Base-by-base conservation (phyloP, 2,113 vertebrate species). In the Callocephalon fimbriatum region DNA sequence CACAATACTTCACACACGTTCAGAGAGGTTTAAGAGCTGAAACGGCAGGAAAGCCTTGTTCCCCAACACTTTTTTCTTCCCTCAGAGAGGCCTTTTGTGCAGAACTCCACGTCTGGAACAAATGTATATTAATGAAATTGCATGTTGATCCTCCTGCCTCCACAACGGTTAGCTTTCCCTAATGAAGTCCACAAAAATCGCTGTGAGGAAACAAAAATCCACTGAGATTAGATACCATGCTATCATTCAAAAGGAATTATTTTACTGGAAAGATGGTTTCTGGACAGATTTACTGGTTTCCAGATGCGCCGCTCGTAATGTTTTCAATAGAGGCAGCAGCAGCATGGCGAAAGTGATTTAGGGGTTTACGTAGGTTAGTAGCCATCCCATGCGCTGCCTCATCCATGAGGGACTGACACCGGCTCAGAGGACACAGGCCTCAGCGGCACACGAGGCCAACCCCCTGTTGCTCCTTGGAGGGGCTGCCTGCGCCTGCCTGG, bases 81-180 rank as follows among this genome's bases (percentile, higher is more conserved):
- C 93, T 94, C 54, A 78, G 95, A 98, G 93, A 88, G 93, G 89
- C 74, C 96, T 97, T 97, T 97, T 97, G 96, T 96, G 94, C 58
- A 84, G 76, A 95, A 91, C 66, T 95, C 94, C 93, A 97, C 75
- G 92, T 79, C 85, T 86, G 32, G 73, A 96, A 93, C 83, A 97
- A 97, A 97, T 95, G 85, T 78, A 93, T 96, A 96, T 97, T 96
- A 96, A 97, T 94, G 94, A 91, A 96, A 97, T 31, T 10, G 65
- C 72, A 3, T 16, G 40, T 16, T 93, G 86, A 95, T 90, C 93
- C 91, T 85, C 92, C 96, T 93, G 90, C 89, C 88, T 86, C 61
- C 86, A 54, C 56, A 88, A 74, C 59, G 14, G 92, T 91, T 91
- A 91, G 95, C 93, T 78, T 73, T 77, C 95, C 90, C 95, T 97